Percentiles rank a stretch among this genome's conserved stretches.
These are phyloP conservation scores for Pachyrhynchus sulphureomaculatus DNA, from an alignment of 1,140 invertebrate species.

Conservation along the genomic window DNA sequence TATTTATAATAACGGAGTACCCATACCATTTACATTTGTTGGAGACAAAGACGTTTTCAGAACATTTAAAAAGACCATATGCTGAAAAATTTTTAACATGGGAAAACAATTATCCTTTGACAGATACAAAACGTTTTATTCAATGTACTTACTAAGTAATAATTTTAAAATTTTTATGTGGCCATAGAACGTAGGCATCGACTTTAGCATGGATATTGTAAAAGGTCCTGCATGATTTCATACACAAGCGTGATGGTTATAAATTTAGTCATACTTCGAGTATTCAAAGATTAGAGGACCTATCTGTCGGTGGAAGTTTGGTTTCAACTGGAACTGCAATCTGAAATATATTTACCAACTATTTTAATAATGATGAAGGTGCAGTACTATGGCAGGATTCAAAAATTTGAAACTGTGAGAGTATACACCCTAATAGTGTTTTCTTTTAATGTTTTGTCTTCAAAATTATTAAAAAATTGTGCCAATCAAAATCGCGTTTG, in stretches of 20 bases:
- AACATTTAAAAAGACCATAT: conserved; percentile 49
- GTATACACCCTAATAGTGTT: no score
- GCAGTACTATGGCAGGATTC: background rate
- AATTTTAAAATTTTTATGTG: conserved; percentile 50
- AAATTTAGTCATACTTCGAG: conserved; percentile 42
- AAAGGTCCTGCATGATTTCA: conserved; percentile 50
- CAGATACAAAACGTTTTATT: conserved; percentile 46
- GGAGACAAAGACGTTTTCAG: conserved; percentile 46
- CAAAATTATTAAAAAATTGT: no score
- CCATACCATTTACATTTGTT: conserved; percentile 41
- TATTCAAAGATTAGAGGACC: no score
- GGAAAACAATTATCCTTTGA: conserved; percentile 53
- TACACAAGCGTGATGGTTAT: conserved; percentile 45
- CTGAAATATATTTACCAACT: background rate
- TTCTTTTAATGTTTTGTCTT: no score
- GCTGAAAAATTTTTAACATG: conserved; percentile 41
- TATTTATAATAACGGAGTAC: conserved; percentile 29
- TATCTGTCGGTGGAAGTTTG: no score
- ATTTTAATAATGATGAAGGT: background rate
- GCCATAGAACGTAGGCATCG: conserved; percentile 41
- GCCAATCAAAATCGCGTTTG: no score
- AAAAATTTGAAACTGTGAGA: background rate
- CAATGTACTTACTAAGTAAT: conserved; percentile 50
- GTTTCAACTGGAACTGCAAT: no score
- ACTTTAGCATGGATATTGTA: conserved; percentile 43